Evolutionary conservation across 2,888 invertebrate species (phyloP).

Genomic region (Macaria liturata): DNA sequence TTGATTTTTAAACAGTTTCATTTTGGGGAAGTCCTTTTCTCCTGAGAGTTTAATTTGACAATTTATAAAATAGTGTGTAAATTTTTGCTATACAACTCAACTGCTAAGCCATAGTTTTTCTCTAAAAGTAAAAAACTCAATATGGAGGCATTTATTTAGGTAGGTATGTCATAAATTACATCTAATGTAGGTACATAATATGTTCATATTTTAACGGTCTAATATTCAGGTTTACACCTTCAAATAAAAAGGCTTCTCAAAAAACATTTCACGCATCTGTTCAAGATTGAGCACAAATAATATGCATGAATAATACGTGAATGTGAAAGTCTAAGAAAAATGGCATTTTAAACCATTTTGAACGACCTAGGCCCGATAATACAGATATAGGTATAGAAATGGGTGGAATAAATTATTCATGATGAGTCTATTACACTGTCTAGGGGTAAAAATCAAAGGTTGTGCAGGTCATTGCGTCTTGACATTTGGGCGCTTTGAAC

Average conservation of each 20-base stretch:
- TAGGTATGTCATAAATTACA: no score
- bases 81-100: no score
- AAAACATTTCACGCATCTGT: not conserved
- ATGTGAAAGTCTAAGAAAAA: slow-evolving; percentile 5
- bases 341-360: slow-evolving; percentile 17
- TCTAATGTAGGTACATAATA: no score
- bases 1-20: not conserved
- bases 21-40: no score
- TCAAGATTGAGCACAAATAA: not conserved
- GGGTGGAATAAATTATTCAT: slow-evolving; percentile 26
- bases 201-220: no score
- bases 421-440: slow-evolving; percentile 32
- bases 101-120: no score
- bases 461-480: slow-evolving; percentile 40
- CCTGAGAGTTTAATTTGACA: no score
- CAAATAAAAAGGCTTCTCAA: no score
- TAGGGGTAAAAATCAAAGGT: slow-evolving; percentile 37
- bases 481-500: slow-evolving; percentile 47
- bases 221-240: no score
- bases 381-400: slow-evolving; percentile 18
- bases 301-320: not conserved
- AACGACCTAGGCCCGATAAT: slow-evolving; percentile 15
- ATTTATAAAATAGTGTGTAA: no score
- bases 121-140: no score
- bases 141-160: no score